Base-by-base conservation (phyloP, 1,140 invertebrate genomes). In the Argopecten irradians region DNA sequence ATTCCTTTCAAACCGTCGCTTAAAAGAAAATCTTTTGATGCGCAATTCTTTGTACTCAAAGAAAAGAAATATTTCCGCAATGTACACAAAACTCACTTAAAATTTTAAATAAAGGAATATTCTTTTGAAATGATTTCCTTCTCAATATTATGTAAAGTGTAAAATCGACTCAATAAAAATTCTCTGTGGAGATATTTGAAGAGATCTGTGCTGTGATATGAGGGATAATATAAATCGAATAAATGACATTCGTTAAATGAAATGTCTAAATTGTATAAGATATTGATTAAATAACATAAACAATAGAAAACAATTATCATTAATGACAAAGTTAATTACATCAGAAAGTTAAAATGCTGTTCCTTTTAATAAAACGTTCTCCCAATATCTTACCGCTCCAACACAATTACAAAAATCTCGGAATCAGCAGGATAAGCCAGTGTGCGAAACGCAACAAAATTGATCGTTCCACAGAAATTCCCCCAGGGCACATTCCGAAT, bases 391-490 rank as follows among this genome's bases (percentile, higher is more conserved):
- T 71, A 71, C 55, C 55, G 14, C 7, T 71, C 22, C 55, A 71
- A 71, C 13, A 71, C 5, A 71, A 71, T 71, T 71, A 71, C 55
- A 71, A 71, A n/a, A 71, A 71, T 71, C 55, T 71, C 55, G 55
- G n/a, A 71, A n/a, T 28, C 55, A 71, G n/a, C 55, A 28, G n/a
- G 55, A 71, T 22, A 71, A 28, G 1, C 1, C 8, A 71, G 28
- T 11, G n/a, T 71, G n/a, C 55, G 55, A 28, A 71, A 28, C 55
- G 55, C 55, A 71, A 71, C 55, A 71, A 71, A 71, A 71, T 71
- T 71, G 55, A 71, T 71, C 55, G 55, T 71, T 28, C 55, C 55
- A 71, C 55, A 71, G 55, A 71, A 71, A 71, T 28, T 71, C 55
- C 55, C 55, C 5, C 55, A 28, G 55, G 55, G 55, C 55, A 71